Percentiles rank a stretch among this genome's conserved stretches.
phyloP scores from a whole-genome alignment of 2,113 vertebrate species.

The Ptyas mucosa region DNA sequence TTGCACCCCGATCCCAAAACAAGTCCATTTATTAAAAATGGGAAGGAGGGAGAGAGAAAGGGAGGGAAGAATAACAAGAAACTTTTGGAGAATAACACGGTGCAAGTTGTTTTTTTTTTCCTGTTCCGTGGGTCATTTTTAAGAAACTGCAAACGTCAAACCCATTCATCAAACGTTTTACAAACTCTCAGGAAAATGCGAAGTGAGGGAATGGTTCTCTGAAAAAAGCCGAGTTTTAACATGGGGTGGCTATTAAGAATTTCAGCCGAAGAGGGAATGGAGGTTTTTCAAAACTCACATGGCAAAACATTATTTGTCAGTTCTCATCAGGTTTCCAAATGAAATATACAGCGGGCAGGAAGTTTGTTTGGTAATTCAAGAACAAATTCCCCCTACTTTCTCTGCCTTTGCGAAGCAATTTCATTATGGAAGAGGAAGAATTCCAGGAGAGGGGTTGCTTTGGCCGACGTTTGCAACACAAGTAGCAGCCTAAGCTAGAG shows the following conservation, averaged over 20 bases:
- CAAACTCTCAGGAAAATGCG: constrained; percentile 38
- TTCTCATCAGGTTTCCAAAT: constrained; percentile 38
- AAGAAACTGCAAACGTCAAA: constrained; percentile 17
- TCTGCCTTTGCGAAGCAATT: not conserved
- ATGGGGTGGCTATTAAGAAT: constrained; percentile 39
- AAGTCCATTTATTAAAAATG: not conserved
- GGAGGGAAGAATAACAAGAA: not conserved
- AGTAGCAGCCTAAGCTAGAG: not conserved
- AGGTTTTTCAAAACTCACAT: not conserved
- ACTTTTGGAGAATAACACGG: constrained; percentile 8
- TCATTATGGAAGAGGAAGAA: not conserved
- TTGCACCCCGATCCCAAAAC: not conserved
- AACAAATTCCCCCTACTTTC: constrained; percentile 8
- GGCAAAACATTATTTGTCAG: constrained; percentile 42
- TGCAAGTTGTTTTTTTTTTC: not conserved
- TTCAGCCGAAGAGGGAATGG: not conserved
- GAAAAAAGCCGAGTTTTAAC: constrained; percentile 31
- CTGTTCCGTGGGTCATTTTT: not conserved
- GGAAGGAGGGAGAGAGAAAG: not conserved
- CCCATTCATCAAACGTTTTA: constrained; percentile 25
- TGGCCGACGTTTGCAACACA: not conserved
- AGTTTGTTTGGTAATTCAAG: constrained; percentile 32
- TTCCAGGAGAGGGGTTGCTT: not conserved
- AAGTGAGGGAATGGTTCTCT: not conserved
- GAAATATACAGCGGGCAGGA: constrained; percentile 20